Percentiles rank a stretch among this genome's conserved stretches.
Conservation (phyloP, 2,113 vertebrate species). For the Carettochelys insculpta region DNA sequence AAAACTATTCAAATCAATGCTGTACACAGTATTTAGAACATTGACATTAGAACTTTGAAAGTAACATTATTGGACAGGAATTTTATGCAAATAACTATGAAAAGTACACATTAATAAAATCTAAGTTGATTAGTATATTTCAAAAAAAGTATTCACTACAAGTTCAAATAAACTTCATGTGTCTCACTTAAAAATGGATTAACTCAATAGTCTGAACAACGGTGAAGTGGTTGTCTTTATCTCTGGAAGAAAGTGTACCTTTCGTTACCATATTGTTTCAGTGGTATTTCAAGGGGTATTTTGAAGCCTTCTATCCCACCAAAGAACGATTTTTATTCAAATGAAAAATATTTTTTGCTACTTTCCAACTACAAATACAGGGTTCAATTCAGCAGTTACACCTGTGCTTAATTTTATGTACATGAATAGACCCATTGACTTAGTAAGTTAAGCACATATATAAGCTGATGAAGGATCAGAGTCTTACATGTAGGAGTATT, state of each 20-base stretch:
- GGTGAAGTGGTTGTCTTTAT: not conserved
- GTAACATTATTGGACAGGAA: rapidly evolving
- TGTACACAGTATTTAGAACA: not conserved
- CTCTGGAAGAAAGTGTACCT: not conserved
- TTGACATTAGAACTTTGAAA: not conserved
- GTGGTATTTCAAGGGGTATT: not conserved
- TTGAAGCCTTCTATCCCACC: not conserved
- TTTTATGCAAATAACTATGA: not conserved
- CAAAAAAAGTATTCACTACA: not conserved
- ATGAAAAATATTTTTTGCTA: slow-evolving; percentile 1
- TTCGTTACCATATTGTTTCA: not conserved
- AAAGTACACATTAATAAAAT: not conserved
- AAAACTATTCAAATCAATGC: not conserved
- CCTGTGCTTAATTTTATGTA: not conserved
- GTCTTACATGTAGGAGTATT: not conserved
- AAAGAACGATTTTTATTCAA: not conserved
- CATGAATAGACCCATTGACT: not conserved
- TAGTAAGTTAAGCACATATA: not conserved
- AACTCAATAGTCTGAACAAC: not conserved
- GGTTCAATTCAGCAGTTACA: not conserved
- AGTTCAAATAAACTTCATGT: rapidly evolving
- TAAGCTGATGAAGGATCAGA: not conserved
- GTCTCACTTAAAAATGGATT: not conserved
- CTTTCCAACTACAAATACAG: not conserved
- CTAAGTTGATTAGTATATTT: not conserved